Conservation (phyloP, 2,888 invertebrate genomes). For the Cryptocheilus praepositus region DNA sequence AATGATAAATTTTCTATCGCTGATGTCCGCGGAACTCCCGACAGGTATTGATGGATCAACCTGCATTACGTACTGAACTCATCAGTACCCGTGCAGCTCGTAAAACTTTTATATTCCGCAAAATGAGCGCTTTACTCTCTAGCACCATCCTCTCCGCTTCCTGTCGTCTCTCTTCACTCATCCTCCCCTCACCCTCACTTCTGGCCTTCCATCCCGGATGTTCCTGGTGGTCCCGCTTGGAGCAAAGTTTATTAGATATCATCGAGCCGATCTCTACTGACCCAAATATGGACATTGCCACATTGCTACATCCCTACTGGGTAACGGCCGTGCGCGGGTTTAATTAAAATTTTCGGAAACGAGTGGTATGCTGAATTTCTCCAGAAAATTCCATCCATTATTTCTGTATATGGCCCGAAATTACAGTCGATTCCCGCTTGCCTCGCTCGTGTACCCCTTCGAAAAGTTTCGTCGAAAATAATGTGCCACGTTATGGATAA, state of each 20-base stretch:
- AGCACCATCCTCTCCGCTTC: neutral
- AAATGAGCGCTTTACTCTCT: conserved; percentile 42
- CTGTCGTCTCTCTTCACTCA: neutral
- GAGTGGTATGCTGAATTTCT: conserved; percentile 1
- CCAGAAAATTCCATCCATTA: neutral
- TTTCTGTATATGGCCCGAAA: neutral
- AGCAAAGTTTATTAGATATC: conserved; percentile 35
- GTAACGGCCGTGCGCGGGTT: neutral
- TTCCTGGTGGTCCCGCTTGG: neutral
- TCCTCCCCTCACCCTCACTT: conserved; percentile 2
- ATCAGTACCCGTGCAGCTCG: conserved; percentile 50
- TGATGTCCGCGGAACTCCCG: conserved; percentile 37
- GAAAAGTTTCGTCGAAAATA: neutral
- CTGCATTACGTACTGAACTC: conserved; percentile 52
- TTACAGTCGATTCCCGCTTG: neutral
- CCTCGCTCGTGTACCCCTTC: neutral
- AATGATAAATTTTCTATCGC: conserved; percentile 55
- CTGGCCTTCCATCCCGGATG: neutral
- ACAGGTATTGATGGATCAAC: conserved; percentile 62
- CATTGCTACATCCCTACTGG: too few relatives aligned
- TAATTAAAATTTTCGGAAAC: conserved; percentile 40
- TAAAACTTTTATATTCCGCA: conserved; percentile 58
- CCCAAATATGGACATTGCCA: conserved; percentile 16
- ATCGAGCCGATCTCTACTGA: conserved; percentile 33
- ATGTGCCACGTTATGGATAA: neutral